phyloP scores from a whole-genome alignment of 2,113 vertebrate genomes.

The Hippocampus comes region DNA sequence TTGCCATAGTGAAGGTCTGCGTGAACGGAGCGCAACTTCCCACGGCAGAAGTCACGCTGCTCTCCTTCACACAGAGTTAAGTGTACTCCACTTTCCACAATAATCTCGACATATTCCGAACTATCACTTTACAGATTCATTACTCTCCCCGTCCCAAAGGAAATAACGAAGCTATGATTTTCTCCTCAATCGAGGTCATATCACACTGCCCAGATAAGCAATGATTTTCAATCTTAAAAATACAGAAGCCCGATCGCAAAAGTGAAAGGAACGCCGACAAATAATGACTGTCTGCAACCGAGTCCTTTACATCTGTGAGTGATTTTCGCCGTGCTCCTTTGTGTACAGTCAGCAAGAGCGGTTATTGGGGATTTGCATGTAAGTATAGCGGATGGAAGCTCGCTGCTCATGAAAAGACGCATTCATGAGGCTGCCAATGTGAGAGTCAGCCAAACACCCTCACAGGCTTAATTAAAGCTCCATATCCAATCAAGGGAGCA shows the following conservation, averaged over 20 bases:
- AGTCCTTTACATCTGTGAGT: background rate
- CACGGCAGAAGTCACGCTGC: background rate
- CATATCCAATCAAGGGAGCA: conserved; percentile 11
- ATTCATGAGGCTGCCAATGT: conserved; percentile 62
- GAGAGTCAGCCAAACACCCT: conserved; percentile 41
- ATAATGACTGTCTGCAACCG: background rate
- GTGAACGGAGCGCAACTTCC: too few relatives aligned
- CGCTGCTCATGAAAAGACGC: conserved; percentile 59
- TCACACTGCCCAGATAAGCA: background rate
- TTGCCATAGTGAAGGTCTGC: too few relatives aligned
- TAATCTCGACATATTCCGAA: background rate
- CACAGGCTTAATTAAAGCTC: conserved; percentile 27
- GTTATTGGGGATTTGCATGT: conserved; percentile 49
- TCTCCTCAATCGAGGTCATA: background rate
- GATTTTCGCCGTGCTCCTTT: conserved; percentile 6
- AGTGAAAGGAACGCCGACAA: background rate
- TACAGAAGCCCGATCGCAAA: background rate
- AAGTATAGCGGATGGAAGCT: conserved; percentile 56
- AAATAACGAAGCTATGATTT: background rate
- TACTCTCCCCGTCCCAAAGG: background rate
- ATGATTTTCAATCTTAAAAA: background rate
- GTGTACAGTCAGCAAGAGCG: conserved; percentile 37
- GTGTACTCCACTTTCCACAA: background rate
- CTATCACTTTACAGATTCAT: background rate
- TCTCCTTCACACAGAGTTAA: background rate